Evolutionary conservation across 37 sponge, comb jelly and placozoan genomes (phyloP).

Genomic region (Beroe forskalii): DNA sequence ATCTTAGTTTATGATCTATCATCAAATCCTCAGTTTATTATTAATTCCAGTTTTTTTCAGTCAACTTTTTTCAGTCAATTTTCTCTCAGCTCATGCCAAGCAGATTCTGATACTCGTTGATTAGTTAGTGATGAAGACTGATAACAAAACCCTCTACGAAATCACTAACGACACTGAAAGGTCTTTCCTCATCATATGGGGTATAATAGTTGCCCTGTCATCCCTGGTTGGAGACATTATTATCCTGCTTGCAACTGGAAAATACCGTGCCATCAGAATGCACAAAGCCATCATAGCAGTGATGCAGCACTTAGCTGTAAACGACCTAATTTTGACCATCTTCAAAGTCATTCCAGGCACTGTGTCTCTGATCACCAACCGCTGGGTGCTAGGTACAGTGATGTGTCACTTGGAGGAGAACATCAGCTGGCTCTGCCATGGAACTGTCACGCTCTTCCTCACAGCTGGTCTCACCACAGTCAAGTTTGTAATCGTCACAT

Average conservation of each 20-base stretch:
- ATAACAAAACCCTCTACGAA: neutral
- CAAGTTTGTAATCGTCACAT: neutral
- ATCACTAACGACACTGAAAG: neutral
- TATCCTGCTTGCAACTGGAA: neutral
- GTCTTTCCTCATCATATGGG: neutral
- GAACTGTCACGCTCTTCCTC: neutral
- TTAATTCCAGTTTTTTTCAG: too few species aligned
- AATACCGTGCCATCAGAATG: neutral
- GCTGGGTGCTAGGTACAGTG: neutral
- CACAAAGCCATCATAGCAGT: neutral
- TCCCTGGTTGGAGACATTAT: neutral
- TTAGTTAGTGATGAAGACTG: constrained; percentile 25
- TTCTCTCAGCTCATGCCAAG: too few species aligned
- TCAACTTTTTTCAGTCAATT: too few species aligned
- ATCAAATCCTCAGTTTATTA: too few species aligned
- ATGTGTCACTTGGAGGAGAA: neutral
- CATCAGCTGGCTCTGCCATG: neutral
- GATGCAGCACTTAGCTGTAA: neutral
- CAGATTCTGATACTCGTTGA: too few species aligned
- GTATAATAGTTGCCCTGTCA: neutral
- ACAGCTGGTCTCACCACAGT: neutral
- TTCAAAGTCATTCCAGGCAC: neutral
- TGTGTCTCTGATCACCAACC: neutral
- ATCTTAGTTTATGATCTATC: too few species aligned
- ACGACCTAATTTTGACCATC: neutral